A percentile compares a stretch with the other conserved stretches of the same genome.
Evolutionary conservation across 2,888 invertebrate species (phyloP).

Genomic region (Deilephila porcellus): DNA sequence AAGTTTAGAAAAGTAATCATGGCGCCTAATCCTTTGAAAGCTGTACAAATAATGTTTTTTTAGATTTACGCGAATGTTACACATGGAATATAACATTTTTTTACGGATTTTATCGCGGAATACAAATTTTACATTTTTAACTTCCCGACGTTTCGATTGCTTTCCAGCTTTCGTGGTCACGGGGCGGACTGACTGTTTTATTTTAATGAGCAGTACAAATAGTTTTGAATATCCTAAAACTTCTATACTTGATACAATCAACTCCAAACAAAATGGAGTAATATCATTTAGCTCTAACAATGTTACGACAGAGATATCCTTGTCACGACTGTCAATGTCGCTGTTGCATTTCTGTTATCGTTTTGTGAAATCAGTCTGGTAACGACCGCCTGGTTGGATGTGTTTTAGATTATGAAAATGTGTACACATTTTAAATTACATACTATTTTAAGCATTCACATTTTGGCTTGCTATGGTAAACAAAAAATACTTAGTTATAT

Average conservation of each 20-base stretch:
- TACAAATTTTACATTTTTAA: too few relatives aligned
- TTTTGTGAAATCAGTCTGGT: constrained; percentile 25
- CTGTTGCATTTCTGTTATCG: constrained; percentile 27
- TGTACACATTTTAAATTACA: background rate
- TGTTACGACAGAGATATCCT: constrained; percentile 14
- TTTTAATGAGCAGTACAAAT: background rate
- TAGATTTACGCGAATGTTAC: too few relatives aligned
- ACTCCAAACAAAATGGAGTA: constrained; percentile 12
- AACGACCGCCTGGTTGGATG: constrained; percentile 14
- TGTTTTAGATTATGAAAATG: background rate
- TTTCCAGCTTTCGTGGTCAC: too few relatives aligned
- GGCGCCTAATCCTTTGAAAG: too few relatives aligned
- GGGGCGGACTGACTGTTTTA: too few relatives aligned
- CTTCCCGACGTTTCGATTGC: too few relatives aligned
- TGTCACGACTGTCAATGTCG: constrained; percentile 27
- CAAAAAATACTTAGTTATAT: too few relatives aligned
- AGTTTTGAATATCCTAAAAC: background rate
- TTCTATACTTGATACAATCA: background rate
- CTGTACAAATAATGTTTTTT: background rate
- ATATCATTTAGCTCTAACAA: background rate
- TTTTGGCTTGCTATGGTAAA: too few relatives aligned
- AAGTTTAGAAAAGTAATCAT: too few relatives aligned
- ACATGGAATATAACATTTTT: too few relatives aligned
- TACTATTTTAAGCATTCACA: background rate
- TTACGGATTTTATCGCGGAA: too few relatives aligned